These are phyloP conservation scores for Micrasema longulum DNA, from an alignment of 1,140 invertebrate species.

Conservation along the genomic window DNA sequence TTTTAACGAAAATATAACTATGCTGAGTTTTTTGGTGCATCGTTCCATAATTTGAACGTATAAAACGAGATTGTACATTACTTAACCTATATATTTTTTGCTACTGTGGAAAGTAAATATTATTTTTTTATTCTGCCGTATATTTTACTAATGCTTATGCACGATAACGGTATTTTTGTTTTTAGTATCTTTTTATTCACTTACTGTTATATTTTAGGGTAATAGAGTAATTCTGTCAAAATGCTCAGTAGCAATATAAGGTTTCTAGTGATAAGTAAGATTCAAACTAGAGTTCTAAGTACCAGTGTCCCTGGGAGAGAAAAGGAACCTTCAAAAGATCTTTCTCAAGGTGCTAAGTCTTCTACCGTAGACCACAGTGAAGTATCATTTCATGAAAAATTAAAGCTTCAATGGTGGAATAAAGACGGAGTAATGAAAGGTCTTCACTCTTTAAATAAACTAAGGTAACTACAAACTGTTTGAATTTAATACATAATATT, in stretches of 20 bases:
- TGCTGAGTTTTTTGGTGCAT: no score
- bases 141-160: no score
- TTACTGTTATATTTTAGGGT: no score
- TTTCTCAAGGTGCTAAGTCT: not conserved
- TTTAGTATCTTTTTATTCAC: no score
- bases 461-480: conserved; percentile 63
- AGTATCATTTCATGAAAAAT: conserved; percentile 60
- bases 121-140: no score
- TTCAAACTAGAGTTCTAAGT: conserved; percentile 1
- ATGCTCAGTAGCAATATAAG: conserved; percentile 6
- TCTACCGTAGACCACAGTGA: conserved; percentile 18
- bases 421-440: conserved; percentile 61
- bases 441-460: conserved; percentile 70
- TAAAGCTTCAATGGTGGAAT: conserved; percentile 72
- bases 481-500: no score
- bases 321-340: not conserved
- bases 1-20: no score
- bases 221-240: not conserved
- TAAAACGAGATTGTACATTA: no score
- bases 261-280: not conserved
- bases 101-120: no score
- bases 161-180: no score
- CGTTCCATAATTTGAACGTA: no score
- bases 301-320: conserved; percentile 1
- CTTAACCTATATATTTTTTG: no score